These are phyloP conservation scores for Numida meleagris DNA, from an alignment of 2,113 vertebrate species.

Conservation along the genomic window DNA sequence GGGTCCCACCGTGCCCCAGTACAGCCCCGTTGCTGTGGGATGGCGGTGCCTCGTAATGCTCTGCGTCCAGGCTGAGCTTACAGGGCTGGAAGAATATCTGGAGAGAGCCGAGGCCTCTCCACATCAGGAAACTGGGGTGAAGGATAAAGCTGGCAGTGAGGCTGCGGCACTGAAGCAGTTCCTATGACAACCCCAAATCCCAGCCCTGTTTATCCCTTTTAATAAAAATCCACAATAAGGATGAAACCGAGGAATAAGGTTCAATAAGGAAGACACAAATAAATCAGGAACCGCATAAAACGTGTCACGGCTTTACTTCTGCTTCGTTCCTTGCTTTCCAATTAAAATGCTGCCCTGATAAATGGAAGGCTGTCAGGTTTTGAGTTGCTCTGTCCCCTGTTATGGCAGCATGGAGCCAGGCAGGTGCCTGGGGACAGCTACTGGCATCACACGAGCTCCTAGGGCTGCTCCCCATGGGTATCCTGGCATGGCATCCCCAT, in stretches of 20 bases:
- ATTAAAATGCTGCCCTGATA: not conserved
- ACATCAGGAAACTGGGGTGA: not conserved
- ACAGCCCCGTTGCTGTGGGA: not conserved
- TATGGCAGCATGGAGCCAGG: not conserved
- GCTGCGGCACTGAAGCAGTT: constrained; percentile 38
- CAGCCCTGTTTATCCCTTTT: constrained; percentile 48
- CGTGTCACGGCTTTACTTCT: not conserved
- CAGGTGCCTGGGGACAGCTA: not conserved
- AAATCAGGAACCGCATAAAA: not conserved
- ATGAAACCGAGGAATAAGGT: not conserved
- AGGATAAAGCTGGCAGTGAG: not conserved
- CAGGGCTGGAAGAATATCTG: not conserved
- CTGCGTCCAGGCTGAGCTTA: not conserved
- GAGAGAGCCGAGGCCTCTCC: not conserved
- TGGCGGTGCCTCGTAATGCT: accelerated
- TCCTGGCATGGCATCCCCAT: not conserved
- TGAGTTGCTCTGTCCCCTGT: not conserved
- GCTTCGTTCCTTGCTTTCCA: not conserved
- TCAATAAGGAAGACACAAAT: not conserved
- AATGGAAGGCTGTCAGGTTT: not conserved
- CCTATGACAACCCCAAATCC: constrained; percentile 73
- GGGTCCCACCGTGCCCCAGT: accelerated
- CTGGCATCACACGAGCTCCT: not conserved
- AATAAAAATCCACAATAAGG: constrained; percentile 30
- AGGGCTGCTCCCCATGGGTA: not conserved